These are phyloP conservation scores for Heliocidaris tuberculata DNA, from an alignment of 35 echinoderm and acorn worm species.

Conservation along the genomic window DNA sequence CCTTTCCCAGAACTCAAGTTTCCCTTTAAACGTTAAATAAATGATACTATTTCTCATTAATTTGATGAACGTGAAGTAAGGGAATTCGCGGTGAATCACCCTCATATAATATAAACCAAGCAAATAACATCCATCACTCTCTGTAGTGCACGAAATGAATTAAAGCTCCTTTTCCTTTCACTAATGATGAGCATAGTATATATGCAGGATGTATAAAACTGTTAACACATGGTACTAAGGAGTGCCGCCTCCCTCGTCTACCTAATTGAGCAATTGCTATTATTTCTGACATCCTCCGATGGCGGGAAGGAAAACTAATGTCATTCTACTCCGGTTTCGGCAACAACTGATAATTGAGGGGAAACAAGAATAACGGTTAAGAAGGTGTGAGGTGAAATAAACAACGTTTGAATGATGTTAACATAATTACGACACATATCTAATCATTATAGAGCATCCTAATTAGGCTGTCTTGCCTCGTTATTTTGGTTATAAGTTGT, in stretches of 20 bases:
- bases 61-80: not conserved
- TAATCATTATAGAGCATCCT: too few species aligned
- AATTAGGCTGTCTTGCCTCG: too few species aligned
- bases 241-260: not conserved
- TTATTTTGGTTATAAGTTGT: too few species aligned
- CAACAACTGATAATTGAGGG: not conserved
- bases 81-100: not conserved
- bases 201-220: not conserved
- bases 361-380: not conserved
- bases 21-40: too few species aligned
- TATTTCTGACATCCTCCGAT: not conserved
- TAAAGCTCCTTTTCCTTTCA: not conserved
- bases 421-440: too few species aligned
- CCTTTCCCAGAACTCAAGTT: too few species aligned
- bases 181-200: not conserved
- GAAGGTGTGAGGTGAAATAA: too few species aligned
- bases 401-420: too few species aligned
- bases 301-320: not conserved
- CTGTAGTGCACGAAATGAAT: not conserved
- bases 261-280: conserved; percentile 2
- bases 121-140: not conserved
- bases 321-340: not conserved
- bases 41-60: not conserved
- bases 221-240: not conserved
- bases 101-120: not conserved